A percentile compares a stretch with the other conserved stretches of the same genome.
These are phyloP conservation scores for Itoplectis maculator DNA, from an alignment of 2,888 invertebrate species.

Conservation along the genomic window DNA sequence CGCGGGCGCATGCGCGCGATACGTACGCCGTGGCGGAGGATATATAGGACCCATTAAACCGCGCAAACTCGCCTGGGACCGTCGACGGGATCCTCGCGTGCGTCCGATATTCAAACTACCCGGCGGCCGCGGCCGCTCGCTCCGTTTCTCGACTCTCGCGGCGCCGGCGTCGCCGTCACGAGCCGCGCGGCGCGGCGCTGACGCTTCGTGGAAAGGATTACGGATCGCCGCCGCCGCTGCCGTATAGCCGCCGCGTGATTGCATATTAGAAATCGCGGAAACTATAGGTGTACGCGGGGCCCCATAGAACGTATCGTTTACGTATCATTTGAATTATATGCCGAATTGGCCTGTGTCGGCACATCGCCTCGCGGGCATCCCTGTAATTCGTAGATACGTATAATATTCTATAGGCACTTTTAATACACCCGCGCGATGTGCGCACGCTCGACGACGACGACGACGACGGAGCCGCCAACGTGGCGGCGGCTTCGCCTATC, in stretches of 20 bases:
- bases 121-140: constrained; percentile 56
- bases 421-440: constrained; percentile 18
- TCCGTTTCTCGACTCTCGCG: constrained; percentile 35
- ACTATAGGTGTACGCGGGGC: constrained; percentile 55
- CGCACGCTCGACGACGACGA: too few relatives aligned
- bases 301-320: constrained; percentile 62
- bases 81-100: constrained; percentile 73
- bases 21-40: neutral
- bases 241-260: too few relatives aligned
- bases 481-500: too few relatives aligned
- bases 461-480: too few relatives aligned
- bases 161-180: constrained; percentile 48
- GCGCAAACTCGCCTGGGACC: constrained; percentile 57
- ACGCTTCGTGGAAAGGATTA: constrained; percentile 68
- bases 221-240: constrained; percentile 48
- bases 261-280: constrained; percentile 68
- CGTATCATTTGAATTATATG: constrained; percentile 62
- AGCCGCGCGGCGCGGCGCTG: constrained; percentile 24
- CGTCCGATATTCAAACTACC: constrained; percentile 76
- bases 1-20: too few relatives aligned
- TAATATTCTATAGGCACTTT: neutral
- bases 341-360: constrained; percentile 59
- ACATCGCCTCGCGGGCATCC: constrained; percentile 59
- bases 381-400: constrained; percentile 15
- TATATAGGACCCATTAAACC: constrained; percentile 54